Percentiles rank a stretch among this genome's conserved stretches.
phyloP scores from a whole-genome alignment of 2,888 invertebrate genomes.

The Polymixis lichenea region DNA sequence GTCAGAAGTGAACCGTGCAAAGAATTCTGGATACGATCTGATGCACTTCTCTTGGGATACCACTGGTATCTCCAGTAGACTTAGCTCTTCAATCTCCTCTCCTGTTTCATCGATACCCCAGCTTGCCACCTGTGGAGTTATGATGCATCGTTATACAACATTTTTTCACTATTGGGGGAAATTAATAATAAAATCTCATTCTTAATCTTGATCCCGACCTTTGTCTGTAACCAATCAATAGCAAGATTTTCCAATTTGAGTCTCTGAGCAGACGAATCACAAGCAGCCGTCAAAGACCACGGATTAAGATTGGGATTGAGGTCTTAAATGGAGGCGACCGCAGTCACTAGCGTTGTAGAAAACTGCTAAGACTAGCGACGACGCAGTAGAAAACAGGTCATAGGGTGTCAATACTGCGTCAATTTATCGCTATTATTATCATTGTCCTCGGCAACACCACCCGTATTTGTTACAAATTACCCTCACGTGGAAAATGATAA shows the following conservation, averaged over 20 bases:
- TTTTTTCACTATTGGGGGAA: background rate
- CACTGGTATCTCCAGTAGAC: conserved; percentile 10
- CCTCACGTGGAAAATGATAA: background rate
- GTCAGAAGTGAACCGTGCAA: background rate
- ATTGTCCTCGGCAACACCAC: background rate
- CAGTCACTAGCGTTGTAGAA: background rate
- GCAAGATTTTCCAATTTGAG: background rate
- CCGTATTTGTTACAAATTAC: background rate
- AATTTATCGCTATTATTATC: background rate
- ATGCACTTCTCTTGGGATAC: conserved; percentile 24
- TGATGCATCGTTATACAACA: background rate
- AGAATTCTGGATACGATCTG: conserved; percentile 8
- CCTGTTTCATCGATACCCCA: background rate
- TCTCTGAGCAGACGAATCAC: background rate
- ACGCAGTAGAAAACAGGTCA: background rate
- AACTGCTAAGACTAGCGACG: background rate
- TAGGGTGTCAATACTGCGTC: background rate
- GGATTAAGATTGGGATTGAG: background rate
- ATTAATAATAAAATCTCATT: background rate
- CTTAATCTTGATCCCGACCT: background rate
- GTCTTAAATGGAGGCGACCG: background rate
- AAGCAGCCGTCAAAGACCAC: background rate
- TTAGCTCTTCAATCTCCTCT: background rate
- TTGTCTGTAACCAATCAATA: background rate
- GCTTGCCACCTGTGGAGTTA: conserved; percentile 8